Base-by-base conservation (phyloP, 2,888 invertebrate species). In the Catonia carolina region DNA sequence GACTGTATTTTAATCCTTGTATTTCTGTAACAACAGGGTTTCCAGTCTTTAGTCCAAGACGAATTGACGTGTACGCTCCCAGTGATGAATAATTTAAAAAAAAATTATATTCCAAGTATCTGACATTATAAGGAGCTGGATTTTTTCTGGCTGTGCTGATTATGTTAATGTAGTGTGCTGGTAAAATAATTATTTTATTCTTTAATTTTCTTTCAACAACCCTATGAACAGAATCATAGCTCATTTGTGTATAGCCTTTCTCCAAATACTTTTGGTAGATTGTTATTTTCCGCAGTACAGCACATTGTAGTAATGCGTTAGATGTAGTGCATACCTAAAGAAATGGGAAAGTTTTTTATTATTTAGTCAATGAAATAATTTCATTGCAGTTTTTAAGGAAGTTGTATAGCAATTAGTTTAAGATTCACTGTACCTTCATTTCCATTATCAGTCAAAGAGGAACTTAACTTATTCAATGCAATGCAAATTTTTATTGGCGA, bases 161-260 rank as follows among this genome's bases (percentile, higher is more conserved):
- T 27, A 20, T 41, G 15, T 20, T 20, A 12, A 52, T 15, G 37
- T 47, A 53, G 15, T 59, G 48, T 20, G 53, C 53, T 12, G 58
- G 58, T 22, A 58, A 15, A 31, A 50, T 17, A 3, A 58, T n/a
- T 41, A n/a, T 55, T 37, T 27, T 37, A n/a, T n/a, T n/a, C 15
- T 55, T 37, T 22, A 39, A 55, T n/a, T 14, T 49, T 23, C 49
- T 45, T 31, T 68, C 67, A 27, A 67, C 64, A 23, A 51, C 36
- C 23, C 62, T 61, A 51, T 69, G 67, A 23, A 68, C 66, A 2
- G 60, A 61, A 53, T 69, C 68, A 39, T 62, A 62, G 53, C 67
- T 66, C 63, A 66, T 68, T 60, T 68, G 66, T 6, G 68, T 68
- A 56, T 68, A 68, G 0, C 68, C 67, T 39, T 61, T 62, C 17